Conservation (phyloP, 2,113 vertebrate genomes). For the Amazona vittata region DNA sequence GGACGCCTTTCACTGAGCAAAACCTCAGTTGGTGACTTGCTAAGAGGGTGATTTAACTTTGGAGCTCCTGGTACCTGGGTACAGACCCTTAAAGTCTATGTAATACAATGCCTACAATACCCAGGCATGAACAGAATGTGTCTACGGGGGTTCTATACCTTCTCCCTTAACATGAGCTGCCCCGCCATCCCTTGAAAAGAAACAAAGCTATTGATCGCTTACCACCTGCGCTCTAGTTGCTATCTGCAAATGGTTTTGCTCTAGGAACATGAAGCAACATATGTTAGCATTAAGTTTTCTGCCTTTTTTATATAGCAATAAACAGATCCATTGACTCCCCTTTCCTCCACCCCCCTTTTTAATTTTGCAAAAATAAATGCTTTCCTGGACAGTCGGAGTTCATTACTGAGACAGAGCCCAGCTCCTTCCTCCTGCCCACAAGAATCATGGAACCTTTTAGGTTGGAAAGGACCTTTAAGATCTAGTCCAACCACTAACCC, state of each 20-base stretch:
- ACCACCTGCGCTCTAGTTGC: not conserved
- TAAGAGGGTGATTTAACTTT: not conserved
- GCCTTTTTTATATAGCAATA: constrained; percentile 9
- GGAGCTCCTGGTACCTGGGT: not conserved
- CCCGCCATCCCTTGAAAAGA: not conserved
- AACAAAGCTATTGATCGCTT: not conserved
- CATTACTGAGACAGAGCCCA: constrained; percentile 57
- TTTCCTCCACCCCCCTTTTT: not conserved
- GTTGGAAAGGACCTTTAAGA: not conserved
- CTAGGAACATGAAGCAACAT: constrained; percentile 8
- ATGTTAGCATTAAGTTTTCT: constrained; percentile 32
- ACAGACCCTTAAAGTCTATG: not conserved
- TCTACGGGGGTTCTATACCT: not conserved
- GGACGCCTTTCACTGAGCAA: not conserved
- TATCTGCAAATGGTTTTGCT: not conserved
- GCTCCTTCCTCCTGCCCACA: constrained; percentile 18
- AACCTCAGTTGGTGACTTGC: not conserved
- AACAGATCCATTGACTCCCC: constrained; percentile 6
- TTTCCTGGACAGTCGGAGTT: constrained; percentile 66
- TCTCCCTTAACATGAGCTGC: not conserved
- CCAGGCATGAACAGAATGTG: accelerated
- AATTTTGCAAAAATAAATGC: constrained; percentile 62
- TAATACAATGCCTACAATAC: not conserved
- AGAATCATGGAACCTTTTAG: not conserved
- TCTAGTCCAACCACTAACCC: accelerated